Conservation (phyloP, 2,113 vertebrate species). For the Triplophysa dalaica region DNA sequence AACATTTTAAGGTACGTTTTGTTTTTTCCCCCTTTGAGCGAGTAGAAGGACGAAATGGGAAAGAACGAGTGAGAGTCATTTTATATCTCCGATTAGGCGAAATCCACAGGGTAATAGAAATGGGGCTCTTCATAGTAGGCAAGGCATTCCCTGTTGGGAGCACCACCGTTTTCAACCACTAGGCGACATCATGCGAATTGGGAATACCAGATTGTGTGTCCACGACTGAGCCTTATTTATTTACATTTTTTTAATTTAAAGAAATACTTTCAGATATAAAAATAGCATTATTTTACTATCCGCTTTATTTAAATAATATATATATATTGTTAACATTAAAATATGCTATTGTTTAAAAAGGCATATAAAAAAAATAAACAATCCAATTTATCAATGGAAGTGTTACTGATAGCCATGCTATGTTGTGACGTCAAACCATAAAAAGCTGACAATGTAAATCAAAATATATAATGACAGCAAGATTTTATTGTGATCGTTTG, state of each 20-base stretch:
- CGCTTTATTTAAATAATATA: too few species aligned
- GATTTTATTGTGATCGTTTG: too few species aligned
- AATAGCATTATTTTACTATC: too few species aligned
- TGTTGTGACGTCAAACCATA: too few species aligned
- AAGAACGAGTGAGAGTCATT: neutral
- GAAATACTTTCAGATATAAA: too few species aligned
- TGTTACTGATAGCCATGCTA: too few species aligned
- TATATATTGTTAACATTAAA: too few species aligned
- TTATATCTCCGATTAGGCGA: neutral
- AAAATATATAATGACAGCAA: too few species aligned
- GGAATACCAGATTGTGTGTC: neutral
- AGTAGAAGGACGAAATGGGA: neutral
- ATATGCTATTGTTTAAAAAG: too few species aligned
- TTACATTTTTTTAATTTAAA: neutral
- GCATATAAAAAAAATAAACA: neutral
- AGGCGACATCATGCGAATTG: conserved; percentile 30
- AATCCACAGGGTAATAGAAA: neutral
- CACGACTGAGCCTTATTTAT: neutral
- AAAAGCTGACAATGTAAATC: too few species aligned
- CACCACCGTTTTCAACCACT: conserved; percentile 25
- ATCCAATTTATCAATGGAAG: neutral
- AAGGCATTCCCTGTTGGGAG: neutral
- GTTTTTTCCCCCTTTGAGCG: too few species aligned
- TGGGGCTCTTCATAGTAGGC: neutral
- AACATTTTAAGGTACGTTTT: too few species aligned